phyloP scores from a whole-genome alignment of 2,797 vertebrate genomes.

The Galaxias olidus region DNA sequence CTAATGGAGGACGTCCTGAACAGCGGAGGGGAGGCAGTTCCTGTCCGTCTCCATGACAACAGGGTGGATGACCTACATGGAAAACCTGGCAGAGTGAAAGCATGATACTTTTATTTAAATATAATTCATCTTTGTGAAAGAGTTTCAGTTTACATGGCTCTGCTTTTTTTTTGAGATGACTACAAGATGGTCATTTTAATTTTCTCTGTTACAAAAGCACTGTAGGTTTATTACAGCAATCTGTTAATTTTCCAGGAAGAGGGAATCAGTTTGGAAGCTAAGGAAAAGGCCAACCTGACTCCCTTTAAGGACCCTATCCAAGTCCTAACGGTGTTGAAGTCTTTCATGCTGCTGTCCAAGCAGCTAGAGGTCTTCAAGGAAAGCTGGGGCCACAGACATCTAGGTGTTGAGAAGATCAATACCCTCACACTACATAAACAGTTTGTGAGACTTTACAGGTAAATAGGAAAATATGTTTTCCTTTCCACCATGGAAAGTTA shows the following conservation, averaged over 20 bases:
- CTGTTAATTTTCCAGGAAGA: slow-evolving; percentile 11
- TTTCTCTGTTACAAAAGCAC: no score
- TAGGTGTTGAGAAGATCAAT: slow-evolving; percentile 51
- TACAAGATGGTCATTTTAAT: no score
- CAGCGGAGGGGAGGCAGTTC: slow-evolving; percentile 33
- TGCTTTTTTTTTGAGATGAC: no score
- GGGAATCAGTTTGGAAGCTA: background rate
- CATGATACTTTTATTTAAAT: no score
- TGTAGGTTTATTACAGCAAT: slow-evolving; percentile 15
- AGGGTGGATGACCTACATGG: slow-evolving; percentile 20
- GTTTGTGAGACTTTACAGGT: slow-evolving; percentile 73
- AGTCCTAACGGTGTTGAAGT: slow-evolving; percentile 58
- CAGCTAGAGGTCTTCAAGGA: slow-evolving; percentile 77
- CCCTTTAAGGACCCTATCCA: slow-evolving; percentile 26
- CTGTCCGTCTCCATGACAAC: slow-evolving; percentile 52
- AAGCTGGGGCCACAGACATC: slow-evolving; percentile 65
- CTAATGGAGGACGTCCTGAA: slow-evolving; percentile 73
- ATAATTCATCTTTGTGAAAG: no score
- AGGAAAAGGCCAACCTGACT: background rate
- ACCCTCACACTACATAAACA: slow-evolving; percentile 51
- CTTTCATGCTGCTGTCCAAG: slow-evolving; percentile 78
- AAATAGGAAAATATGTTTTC: no score
- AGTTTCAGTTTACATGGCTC: no score
- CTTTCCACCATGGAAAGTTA: background rate
- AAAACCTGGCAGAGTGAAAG: slow-evolving; percentile 47